A percentile compares a stretch with the other conserved stretches of the same genome.
phyloP scores from a whole-genome alignment of 2,113 vertebrate genomes.

The Crypturellus undulatus region DNA sequence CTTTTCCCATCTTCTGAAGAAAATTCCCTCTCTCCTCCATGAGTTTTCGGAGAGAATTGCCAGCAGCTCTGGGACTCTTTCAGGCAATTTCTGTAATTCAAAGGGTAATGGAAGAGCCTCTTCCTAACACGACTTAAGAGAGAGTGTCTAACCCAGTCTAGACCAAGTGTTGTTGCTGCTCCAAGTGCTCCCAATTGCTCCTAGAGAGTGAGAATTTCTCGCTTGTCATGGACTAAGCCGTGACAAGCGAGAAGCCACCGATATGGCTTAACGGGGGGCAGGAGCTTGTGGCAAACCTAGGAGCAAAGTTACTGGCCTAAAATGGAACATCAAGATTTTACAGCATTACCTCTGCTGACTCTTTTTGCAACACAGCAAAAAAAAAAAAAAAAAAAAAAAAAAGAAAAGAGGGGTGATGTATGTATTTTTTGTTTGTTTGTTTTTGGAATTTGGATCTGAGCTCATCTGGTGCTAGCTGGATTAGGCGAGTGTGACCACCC shows the following conservation, averaged over 20 bases:
- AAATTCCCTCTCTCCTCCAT: neutral
- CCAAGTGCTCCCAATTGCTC: neutral
- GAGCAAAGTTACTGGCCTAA: neutral
- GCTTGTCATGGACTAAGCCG: too few relatives aligned
- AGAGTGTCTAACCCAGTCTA: neutral
- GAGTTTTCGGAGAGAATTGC: neutral
- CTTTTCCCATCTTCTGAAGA: neutral
- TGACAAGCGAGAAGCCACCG: too few relatives aligned
- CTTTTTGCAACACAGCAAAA: neutral
- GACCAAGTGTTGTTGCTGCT: neutral
- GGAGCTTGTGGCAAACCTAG: neutral
- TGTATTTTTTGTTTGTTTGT: neutral
- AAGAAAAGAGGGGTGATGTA: too few relatives aligned
- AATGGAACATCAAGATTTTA: neutral
- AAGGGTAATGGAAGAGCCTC: neutral
- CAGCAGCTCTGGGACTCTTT: neutral
- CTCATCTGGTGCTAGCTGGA: neutral
- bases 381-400: too few relatives aligned
- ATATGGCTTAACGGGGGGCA: neutral
- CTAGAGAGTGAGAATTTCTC: neutral
- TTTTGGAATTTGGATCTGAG: neutral
- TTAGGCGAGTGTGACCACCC: neutral
- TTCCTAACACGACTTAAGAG: neutral
- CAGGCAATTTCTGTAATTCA: neutral
- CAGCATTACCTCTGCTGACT: fast-evolving